Conservation (phyloP, 2,888 invertebrate species). For the Acanthacorydalis orientalis region DNA sequence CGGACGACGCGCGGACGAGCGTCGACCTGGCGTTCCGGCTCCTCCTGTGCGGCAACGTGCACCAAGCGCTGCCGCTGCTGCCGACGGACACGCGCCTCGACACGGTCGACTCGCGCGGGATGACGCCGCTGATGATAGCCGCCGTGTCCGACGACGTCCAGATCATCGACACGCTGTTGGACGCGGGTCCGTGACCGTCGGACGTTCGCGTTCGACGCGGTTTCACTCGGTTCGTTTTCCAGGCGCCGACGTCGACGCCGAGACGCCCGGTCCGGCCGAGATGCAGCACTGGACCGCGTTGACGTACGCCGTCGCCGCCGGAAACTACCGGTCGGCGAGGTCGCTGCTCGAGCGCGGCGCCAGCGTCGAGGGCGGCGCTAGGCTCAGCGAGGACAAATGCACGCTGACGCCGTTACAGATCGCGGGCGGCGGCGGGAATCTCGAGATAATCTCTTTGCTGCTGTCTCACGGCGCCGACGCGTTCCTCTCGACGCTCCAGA, state of each 20-base stretch:
- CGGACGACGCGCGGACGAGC: constrained; percentile 24
- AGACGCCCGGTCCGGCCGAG: constrained; percentile 55
- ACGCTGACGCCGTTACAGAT: constrained; percentile 79
- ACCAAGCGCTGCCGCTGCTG: constrained; percentile 57
- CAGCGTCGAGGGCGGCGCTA: constrained; percentile 71
- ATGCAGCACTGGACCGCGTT: constrained; percentile 77
- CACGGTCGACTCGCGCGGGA: constrained; percentile 59
- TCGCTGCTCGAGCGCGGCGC: constrained; percentile 66
- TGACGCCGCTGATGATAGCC: constrained; percentile 72
- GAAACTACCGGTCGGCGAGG: constrained; percentile 31
- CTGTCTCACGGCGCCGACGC: constrained; percentile 77
- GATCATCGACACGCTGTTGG: background rate
- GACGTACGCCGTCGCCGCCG: constrained; percentile 60
- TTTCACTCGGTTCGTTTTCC: constrained; percentile 36
- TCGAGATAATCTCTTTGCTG: constrained; percentile 63
- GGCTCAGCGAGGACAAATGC: constrained; percentile 65
- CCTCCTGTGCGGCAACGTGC: constrained; percentile 59
- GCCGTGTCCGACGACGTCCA: constrained; percentile 33
- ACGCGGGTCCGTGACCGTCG: constrained; percentile 23
- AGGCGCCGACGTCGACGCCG: constrained; percentile 62
- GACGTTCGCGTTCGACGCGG: no score
- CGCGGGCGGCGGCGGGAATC: constrained; percentile 64
- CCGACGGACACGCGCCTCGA: constrained; percentile 55
- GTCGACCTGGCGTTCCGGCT: constrained; percentile 66
- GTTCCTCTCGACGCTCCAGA: constrained; percentile 68